phyloP scores from a whole-genome alignment of 2,113 vertebrate genomes.

The Camelus bactrianus region DNA sequence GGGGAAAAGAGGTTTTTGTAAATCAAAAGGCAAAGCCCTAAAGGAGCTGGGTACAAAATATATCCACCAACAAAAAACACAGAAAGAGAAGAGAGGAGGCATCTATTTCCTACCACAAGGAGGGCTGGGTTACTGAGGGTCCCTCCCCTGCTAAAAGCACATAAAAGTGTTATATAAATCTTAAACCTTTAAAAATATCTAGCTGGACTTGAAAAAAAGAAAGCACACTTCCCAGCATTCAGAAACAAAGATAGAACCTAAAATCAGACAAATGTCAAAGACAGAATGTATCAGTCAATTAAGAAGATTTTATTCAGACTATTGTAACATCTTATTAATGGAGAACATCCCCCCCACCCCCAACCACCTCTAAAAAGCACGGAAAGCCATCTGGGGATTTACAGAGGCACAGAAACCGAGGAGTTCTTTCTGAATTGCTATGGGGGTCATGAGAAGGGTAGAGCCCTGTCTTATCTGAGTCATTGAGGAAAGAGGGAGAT shows the following conservation, averaged over 20 bases:
- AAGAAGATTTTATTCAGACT: neutral
- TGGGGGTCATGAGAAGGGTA: neutral
- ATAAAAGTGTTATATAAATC: neutral
- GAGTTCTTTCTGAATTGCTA: neutral
- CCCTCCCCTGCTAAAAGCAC: neutral
- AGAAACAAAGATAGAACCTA: slow-evolving; percentile 6
- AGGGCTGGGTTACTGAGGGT: neutral
- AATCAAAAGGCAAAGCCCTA: slow-evolving; percentile 66
- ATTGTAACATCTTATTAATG: neutral
- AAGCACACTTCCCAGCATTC: neutral
- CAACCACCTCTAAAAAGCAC: too few relatives aligned
- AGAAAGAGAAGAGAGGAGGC: neutral
- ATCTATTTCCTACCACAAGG: neutral
- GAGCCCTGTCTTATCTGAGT: neutral
- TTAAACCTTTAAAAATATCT: neutral
- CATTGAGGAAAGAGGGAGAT: neutral
- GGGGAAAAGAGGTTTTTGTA: slow-evolving; percentile 37
- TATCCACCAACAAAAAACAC: slow-evolving; percentile 8
- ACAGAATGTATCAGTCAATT: neutral
- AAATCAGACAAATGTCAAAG: slow-evolving; percentile 9
- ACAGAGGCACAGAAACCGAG: neutral
- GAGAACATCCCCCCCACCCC: neutral
- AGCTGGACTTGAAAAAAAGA: neutral
- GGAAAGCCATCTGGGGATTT: neutral
- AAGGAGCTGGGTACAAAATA: slow-evolving; percentile 47